Base-by-base conservation (phyloP, 2,797 vertebrate genomes). In the Falco berigora region DNA sequence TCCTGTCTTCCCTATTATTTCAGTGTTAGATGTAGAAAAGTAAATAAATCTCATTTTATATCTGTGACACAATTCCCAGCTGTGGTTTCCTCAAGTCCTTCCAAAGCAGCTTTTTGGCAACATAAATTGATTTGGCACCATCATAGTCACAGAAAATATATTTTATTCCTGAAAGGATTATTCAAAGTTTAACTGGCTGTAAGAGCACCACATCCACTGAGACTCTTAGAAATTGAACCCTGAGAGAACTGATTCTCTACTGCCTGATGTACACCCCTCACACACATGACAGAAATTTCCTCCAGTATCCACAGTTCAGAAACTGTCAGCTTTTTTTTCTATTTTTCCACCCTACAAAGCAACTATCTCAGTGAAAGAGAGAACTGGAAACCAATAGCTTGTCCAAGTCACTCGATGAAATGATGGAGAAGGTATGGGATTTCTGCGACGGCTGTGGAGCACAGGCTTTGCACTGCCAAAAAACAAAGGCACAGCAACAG, bases 21-120 rank as follows among this genome's bases (percentile, higher is more conserved):
- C 92, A 94, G 58, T 64, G 75, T 88, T 95, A 89, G 89, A 95
- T 84, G 32, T 58, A 90, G 75, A 96, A 91, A 53, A 94, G 94
- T 95, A 96, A 96, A 94, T 96, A 97, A 95, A 96, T 96, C 91
- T 96, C 89, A 90, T 92, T 96, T 96, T 92, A 90, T 94, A 96
- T 96, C 96, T 95, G 89, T 97, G 96, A 97, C 95, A 96, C 91
- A 96, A 94, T 88, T 96, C 96, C 94, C 95, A 97, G 94, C 92
- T 96, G 96, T 86, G 96, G 89, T 96, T 97, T 97, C 94, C 92
- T 94, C 85, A 91, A 94, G 91, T 80, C 89, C 53, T 95, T 96
- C 92, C 94, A 97, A 94, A 95, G 89, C 89, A 96, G 91, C 38
- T 91, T 91, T 96, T 91, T 96, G 95, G 94, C 95, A 96, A 92